Evolutionary conservation across 2,797 vertebrate species (phyloP), one percentile per base, ranked within the genome.

Genomic region (Pangasius larnaudii): DNA sequence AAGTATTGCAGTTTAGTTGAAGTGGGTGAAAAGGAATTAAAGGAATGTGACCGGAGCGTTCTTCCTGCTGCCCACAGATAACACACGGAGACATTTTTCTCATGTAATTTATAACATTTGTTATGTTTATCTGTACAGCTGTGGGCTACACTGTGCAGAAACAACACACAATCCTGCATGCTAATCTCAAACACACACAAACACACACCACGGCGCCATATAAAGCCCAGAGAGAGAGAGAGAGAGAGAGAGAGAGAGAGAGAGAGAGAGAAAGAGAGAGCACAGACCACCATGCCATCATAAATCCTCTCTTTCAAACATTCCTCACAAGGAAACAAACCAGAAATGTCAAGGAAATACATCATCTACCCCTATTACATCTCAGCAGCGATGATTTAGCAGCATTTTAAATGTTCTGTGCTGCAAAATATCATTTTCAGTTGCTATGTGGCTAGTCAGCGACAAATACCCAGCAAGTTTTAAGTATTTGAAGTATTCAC

Each of bases 191-290:
- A 42, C 78, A 59, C 78, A 80, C 33, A 56, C 14, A 33, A 71
- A 53, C 14, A 78, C 84, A 75, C 56, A 77, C 30, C 30, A 79
- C 46, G 5, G 85, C 74, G 53, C 85, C 74, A 74, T 86, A 86
- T 79, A 86, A 80, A 86, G 75, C 30, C n/a, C n/a, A 33, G 36
- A 53, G 18, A 72, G n/a, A 14, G 83, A 85, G 5, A 4, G 16
- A 69, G 18, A 22, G 9, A 49, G 22, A 71, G 36, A 72, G 69
- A 27, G 42, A 51, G 22, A 11, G 2, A 72, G n/a, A 14, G 83
- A 85, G 5, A 4, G 16, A 69, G 18, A 24, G 9, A 49, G 22
- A 71, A 18, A 72, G 69, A n/a, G 42, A 51, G 24, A 11, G 2
- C 30, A 39, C 8, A 24, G 53, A 58, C 33, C 33, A 59, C 33